A percentile compares a stretch with the other conserved stretches of the same genome.
These are phyloP conservation scores for Sebastes nivosus DNA, from an alignment of 2,797 vertebrate genomes.

Conservation along the genomic window DNA sequence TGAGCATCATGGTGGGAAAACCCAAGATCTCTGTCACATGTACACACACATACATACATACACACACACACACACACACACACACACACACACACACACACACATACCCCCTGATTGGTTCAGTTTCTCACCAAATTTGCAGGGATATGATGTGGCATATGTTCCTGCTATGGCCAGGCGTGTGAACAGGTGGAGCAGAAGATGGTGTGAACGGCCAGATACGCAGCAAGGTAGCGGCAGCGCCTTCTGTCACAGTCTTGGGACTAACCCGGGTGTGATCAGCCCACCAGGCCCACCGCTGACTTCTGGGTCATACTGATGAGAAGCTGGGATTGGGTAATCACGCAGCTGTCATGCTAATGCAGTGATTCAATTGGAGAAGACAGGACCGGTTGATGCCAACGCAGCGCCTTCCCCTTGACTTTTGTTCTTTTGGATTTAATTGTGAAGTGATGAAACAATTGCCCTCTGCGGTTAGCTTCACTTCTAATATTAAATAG, in stretches of 20 bases:
- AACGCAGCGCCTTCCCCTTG: neutral
- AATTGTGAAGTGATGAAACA: constrained; percentile 34
- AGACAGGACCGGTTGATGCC: constrained; percentile 3
- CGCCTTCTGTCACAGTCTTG: constrained; percentile 70
- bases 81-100: neutral
- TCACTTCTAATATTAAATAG: constrained; percentile 30
- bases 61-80: neutral
- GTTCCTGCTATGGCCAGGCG: constrained; percentile 65
- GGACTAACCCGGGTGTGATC: constrained; percentile 48
- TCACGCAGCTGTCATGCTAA: constrained; percentile 46
- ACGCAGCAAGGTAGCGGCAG: constrained; percentile 31
- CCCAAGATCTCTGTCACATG: neutral
- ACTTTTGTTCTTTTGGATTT: constrained; percentile 6
- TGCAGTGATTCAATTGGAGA: constrained; percentile 29
- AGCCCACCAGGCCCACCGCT: constrained; percentile 28
- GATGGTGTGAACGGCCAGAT: constrained; percentile 67
- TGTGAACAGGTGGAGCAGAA: constrained; percentile 77
- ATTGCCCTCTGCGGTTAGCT: constrained; percentile 19
- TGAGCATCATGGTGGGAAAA: constrained; percentile 32
- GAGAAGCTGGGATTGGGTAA: constrained; percentile 55
- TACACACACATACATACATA: neutral
- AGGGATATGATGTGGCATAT: constrained; percentile 77
- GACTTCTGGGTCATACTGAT: constrained; percentile 54
- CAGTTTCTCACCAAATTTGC: constrained; percentile 76
- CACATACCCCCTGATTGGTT: constrained; percentile 12